A percentile compares a stretch with the other conserved stretches of the same genome.
phyloP scores from a whole-genome alignment of 2,888 invertebrate species.

The Eilema sororculum region DNA sequence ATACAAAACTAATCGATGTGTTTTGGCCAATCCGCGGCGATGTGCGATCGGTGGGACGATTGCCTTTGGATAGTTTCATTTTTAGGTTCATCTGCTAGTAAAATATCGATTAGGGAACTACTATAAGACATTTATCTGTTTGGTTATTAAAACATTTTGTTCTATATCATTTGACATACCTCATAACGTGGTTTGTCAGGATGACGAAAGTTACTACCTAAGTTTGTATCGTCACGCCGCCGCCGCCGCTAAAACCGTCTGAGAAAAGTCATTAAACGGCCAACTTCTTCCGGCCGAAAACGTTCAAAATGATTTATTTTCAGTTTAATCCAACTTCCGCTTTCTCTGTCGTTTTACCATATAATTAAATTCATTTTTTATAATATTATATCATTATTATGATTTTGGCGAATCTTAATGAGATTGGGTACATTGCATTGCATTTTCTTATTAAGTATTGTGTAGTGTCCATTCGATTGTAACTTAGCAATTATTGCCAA shows the following conservation, averaged over 20 bases:
- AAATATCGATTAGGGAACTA: too few species aligned
- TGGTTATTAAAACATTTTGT: too few species aligned
- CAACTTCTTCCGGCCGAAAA: neutral
- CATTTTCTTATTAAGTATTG: too few species aligned
- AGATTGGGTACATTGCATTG: neutral
- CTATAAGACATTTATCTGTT: too few species aligned
- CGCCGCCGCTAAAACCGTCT: neutral
- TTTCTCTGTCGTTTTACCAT: neutral
- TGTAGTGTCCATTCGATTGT: neutral
- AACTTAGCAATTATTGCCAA: neutral
- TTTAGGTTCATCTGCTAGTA: too few species aligned
- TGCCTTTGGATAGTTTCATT: too few species aligned
- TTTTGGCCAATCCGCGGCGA: too few species aligned
- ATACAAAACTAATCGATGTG: too few species aligned
- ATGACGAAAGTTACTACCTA: neutral
- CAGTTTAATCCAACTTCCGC: neutral
- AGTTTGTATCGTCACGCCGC: conserved; percentile 4
- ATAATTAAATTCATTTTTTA: neutral
- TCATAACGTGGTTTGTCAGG: neutral
- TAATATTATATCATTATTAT: too few species aligned
- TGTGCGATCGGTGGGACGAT: too few species aligned
- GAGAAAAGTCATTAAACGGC: neutral
- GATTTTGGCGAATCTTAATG: neutral
- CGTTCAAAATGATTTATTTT: conserved; percentile 5
- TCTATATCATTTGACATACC: neutral